Conservation (phyloP, 2,113 vertebrate species). For the Pungitius pungitius region DNA sequence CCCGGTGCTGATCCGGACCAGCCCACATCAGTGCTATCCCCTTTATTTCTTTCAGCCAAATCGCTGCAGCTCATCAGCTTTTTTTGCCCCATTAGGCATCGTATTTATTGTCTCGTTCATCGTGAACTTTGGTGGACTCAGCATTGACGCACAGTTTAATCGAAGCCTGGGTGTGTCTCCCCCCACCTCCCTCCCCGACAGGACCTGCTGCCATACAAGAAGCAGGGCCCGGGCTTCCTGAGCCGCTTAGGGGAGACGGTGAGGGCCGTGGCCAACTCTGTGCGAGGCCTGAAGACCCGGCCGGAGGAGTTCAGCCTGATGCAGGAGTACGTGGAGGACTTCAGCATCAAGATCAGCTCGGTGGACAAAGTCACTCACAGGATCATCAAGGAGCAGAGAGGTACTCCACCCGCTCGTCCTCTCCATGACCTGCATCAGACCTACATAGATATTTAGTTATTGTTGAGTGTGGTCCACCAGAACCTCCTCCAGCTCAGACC, state of each 20-base stretch:
- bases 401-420: constrained; percentile 69
- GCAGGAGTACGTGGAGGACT: constrained; percentile 87
- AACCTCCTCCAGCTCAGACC: no score
- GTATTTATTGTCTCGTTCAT: neutral
- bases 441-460: no score
- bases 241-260: constrained; percentile 92
- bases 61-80: neutral
- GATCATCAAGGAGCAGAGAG: constrained; percentile 91
- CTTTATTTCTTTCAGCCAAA: neutral
- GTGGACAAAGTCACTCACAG: constrained; percentile 93
- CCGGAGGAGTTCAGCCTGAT: constrained; percentile 88
- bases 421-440: no score
- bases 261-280: constrained; percentile 86
- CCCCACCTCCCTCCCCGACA: constrained; percentile 64
- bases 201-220: constrained; percentile 90
- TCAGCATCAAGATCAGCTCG: constrained; percentile 88
- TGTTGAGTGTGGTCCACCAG: no score
- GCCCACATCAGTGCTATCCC: neutral
- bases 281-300: constrained; percentile 87
- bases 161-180: neutral
- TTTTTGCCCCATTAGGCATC: neutral
- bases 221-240: constrained; percentile 89
- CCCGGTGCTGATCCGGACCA: no score
- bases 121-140: neutral
- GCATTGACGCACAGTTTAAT: neutral